Conservation (phyloP, 2,797 vertebrate species). For the Pipistrellus pygmaeus region DNA sequence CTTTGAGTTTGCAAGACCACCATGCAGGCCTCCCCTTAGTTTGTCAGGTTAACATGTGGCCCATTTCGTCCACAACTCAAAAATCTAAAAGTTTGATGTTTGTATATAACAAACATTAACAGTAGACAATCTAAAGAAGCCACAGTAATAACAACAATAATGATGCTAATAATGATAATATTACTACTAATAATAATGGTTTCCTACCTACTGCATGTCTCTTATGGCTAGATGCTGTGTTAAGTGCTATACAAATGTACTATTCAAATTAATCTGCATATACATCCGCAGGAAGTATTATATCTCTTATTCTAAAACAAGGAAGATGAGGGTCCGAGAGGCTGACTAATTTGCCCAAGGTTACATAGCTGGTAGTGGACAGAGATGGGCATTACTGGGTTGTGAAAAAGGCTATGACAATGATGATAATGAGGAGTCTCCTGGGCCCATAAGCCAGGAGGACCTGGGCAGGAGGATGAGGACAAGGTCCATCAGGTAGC, state of each 20-base stretch:
- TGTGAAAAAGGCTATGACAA: background rate
- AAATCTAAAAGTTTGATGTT: background rate
- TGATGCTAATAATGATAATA: background rate
- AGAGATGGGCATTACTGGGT: background rate
- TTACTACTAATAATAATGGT: background rate
- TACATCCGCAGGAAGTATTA: background rate
- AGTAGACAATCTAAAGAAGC: background rate
- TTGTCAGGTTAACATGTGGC: no score
- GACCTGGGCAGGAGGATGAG: fast-evolving
- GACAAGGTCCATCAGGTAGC: background rate
- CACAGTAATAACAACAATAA: background rate
- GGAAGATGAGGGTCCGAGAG: background rate
- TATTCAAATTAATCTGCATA: background rate
- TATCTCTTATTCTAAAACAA: background rate
- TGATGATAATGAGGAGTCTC: background rate
- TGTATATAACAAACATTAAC: background rate
- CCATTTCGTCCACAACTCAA: background rate
- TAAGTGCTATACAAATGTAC: background rate
- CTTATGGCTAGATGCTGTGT: background rate
- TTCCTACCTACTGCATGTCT: background rate
- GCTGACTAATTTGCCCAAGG: background rate
- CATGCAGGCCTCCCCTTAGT: no score
- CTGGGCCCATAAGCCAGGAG: background rate
- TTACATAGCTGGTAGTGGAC: background rate
- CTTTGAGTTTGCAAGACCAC: no score